Conservation (phyloP, 2,888 invertebrate genomes). For the Lochmaea capreae region DNA sequence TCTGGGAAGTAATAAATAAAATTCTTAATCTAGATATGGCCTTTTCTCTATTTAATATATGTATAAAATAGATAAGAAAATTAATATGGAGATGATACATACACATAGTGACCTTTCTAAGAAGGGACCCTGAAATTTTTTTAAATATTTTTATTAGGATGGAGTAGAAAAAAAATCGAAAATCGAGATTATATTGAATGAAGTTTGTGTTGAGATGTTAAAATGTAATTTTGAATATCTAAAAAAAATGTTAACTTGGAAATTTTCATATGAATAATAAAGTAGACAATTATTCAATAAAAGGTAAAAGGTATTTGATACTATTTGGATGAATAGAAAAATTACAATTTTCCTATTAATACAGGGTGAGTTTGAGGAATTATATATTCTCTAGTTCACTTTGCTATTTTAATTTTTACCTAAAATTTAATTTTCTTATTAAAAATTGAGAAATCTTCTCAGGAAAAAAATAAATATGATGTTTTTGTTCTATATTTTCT, state of each 20-base stretch:
- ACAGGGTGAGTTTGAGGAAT: too few relatives aligned
- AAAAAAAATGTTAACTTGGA: not conserved
- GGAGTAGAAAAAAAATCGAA: not conserved
- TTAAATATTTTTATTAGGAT: constrained; percentile 24
- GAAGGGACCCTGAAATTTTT: constrained; percentile 30
- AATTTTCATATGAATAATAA: too few relatives aligned
- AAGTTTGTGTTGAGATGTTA: not conserved
- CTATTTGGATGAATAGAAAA: too few relatives aligned
- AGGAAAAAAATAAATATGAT: too few relatives aligned
- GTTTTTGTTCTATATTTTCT: too few relatives aligned
- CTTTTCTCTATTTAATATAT: constrained; percentile 21
- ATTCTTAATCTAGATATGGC: constrained; percentile 16
- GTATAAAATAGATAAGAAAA: constrained; percentile 18
- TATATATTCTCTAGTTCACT: too few relatives aligned
- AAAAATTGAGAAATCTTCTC: too few relatives aligned
- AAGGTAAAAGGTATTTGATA: too few relatives aligned
- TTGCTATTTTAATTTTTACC: too few relatives aligned
- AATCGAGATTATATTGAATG: not conserved
- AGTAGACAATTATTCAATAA: too few relatives aligned
- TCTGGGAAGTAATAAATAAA: not conserved
- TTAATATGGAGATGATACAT: constrained; percentile 17
- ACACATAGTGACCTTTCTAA: constrained; percentile 28
- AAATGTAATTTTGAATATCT: constrained; percentile 6
- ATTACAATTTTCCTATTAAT: too few relatives aligned
- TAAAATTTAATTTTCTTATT: too few relatives aligned